Evolutionary conservation across 2,888 invertebrate genomes (phyloP).

Genomic region (Notodonta ziczac): DNA sequence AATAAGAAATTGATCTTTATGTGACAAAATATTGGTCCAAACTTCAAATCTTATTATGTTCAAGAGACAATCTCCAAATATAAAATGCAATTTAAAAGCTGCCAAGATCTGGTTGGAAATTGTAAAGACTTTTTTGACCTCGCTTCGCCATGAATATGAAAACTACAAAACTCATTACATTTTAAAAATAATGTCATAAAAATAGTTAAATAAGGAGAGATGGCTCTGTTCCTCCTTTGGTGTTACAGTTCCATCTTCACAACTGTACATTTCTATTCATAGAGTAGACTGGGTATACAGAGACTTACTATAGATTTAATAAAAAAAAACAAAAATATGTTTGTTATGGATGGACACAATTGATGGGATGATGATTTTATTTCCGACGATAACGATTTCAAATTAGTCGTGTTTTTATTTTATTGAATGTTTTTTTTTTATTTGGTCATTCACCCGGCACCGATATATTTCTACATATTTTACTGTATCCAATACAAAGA

Average conservation of each 20-base stretch:
- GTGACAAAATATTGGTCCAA: neutral
- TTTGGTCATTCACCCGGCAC: too few relatives aligned
- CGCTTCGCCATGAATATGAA: conserved; percentile 51
- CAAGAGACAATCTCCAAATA: conserved; percentile 7
- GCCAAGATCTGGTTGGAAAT: conserved; percentile 36
- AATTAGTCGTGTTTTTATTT: too few relatives aligned
- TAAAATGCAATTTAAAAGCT: conserved; percentile 20
- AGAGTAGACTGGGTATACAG: conserved; percentile 49
- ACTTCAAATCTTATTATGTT: conserved; percentile 11
- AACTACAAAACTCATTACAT: conserved; percentile 63
- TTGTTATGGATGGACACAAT: too few relatives aligned
- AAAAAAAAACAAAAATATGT: conserved; percentile 10
- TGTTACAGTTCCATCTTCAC: conserved; percentile 69
- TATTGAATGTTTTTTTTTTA: too few relatives aligned
- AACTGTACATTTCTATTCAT: conserved; percentile 59
- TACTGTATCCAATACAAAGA: too few relatives aligned
- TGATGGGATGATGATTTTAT: too few relatives aligned
- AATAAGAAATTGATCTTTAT: too few relatives aligned
- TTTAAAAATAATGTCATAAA: conserved; percentile 71
- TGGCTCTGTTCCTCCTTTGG: conserved; percentile 62
- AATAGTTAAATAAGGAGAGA: conserved; percentile 74
- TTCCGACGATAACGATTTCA: too few relatives aligned
- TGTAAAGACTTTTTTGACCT: conserved; percentile 42
- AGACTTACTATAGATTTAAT: conserved; percentile 6
- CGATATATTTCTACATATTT: too few relatives aligned